Evolutionary conservation across 2,113 vertebrate species (phyloP), one percentile per base, ranked within the genome.

Genomic region (Antigone vipio): DNA sequence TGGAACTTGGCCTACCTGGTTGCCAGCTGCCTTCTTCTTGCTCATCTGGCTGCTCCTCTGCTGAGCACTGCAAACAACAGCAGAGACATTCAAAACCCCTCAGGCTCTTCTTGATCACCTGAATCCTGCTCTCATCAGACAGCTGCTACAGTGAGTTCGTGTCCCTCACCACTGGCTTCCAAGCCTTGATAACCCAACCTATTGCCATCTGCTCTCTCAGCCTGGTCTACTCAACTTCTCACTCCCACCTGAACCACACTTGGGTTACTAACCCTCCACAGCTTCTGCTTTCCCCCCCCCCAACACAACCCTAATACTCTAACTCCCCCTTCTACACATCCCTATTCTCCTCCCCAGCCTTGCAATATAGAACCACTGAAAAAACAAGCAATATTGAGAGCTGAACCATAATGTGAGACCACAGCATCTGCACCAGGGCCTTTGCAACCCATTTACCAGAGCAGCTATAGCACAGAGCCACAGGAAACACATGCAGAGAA

Each of bases 1-100:
- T 69, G 62, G 80, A 95, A 92, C 85, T 92, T 66, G 75, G 78
- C 97, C 96, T 98, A 99, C 99, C 99, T 99, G 99, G 95, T 99
- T 99, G 77, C 99, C 99, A 53, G 99, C 97, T 59, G 99, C 97
- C 93, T 99, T 99, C 98, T 99, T 99, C 98, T 99, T 99, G 97
- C 92, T 99, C 98, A 99, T 98, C 97, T 99, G 99, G 98, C 92
- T 99, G 98, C 99, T 99, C 96, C 99, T 98, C 98, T 99, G 99
- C 97, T 99, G 99, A 95, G 99, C 99, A 87, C 99, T 99, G 95
- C 44, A 59, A 77, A 93, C 69, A 94, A 96, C 86, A 89, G 66
- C 71, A 76, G 73, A 97, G 85, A 94, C 29, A 85, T 92, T 91
- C 42, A 93, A 86, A 89, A 85, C 42, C 40, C 45, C 95, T 50